Conservation (phyloP, 2,113 vertebrate genomes). For the Engystomops pustulosus region DNA sequence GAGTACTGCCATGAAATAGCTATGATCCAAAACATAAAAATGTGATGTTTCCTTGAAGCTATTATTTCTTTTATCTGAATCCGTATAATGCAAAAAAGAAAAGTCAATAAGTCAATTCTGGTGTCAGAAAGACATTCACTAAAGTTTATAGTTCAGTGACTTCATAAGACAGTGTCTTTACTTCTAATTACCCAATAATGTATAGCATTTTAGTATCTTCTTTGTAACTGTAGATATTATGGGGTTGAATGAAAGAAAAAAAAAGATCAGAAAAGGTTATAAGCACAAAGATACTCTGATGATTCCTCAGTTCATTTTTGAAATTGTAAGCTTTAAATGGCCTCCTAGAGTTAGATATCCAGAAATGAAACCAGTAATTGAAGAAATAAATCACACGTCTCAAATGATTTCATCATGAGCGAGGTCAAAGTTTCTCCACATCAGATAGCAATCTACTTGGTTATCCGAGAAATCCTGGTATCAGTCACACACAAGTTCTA, state of each 20-base stretch:
- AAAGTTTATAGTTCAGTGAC: neutral
- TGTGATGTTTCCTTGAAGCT: too few species aligned
- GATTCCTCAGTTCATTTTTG: slow-evolving; percentile 35
- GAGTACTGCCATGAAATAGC: neutral
- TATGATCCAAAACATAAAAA: neutral
- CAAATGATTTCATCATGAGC: slow-evolving; percentile 48
- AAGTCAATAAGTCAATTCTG: neutral
- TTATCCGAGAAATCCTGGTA: slow-evolving; percentile 27
- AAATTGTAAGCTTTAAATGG: slow-evolving; percentile 47
- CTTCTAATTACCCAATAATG: neutral
- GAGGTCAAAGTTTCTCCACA: slow-evolving; percentile 50
- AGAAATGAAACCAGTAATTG: slow-evolving; percentile 55
- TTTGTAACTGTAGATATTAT: slow-evolving; percentile 5
- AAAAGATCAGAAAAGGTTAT: slow-evolving; percentile 38
- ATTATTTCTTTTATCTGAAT: neutral
- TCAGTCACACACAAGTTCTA: slow-evolving; percentile 44
- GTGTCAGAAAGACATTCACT: neutral
- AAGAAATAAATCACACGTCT: slow-evolving; percentile 56
- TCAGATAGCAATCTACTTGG: slow-evolving; percentile 44
- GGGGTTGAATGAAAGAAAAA: neutral
- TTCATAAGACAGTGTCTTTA: neutral
- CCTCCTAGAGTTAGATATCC: slow-evolving; percentile 39
- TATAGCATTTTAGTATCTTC: neutral
- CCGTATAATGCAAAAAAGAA: neutral
- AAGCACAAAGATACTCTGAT: neutral